phyloP scores from a whole-genome alignment of 2,888 invertebrate genomes.

The Himalopsyche japonica region DNA sequence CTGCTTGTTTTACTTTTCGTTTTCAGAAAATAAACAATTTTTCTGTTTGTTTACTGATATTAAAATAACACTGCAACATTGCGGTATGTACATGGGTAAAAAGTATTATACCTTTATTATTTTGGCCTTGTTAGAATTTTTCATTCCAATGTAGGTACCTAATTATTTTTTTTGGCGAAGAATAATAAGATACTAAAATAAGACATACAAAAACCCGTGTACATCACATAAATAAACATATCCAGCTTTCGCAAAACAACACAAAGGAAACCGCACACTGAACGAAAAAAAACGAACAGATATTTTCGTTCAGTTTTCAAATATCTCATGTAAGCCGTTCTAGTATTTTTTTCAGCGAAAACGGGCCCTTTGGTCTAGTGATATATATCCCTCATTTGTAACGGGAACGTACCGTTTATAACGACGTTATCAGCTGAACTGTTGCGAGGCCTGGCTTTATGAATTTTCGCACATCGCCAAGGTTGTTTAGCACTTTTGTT shows the following conservation, averaged over 20 bases:
- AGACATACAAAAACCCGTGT: not conserved
- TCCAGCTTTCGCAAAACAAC: not conserved
- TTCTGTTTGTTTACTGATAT: too few species aligned
- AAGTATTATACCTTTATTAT: too few species aligned
- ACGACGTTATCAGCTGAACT: not conserved
- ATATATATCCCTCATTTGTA: not conserved
- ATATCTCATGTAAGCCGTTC: not conserved
- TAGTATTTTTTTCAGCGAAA: not conserved
- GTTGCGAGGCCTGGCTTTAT: not conserved
- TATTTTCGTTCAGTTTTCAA: not conserved
- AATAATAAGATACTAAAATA: too few species aligned
- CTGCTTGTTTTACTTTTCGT: too few species aligned
- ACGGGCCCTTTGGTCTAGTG: not conserved
- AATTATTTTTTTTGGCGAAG: too few species aligned
- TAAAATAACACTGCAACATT: too few species aligned
- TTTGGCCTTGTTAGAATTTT: too few species aligned
- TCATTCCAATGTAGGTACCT: too few species aligned
- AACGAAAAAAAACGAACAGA: not conserved
- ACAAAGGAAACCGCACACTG: not conserved
- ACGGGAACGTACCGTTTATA: not conserved
- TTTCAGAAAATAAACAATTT: too few species aligned
- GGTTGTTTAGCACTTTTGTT: not conserved
- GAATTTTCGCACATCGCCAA: not conserved
- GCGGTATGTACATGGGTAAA: too few species aligned
- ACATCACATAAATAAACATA: not conserved